These are phyloP conservation scores for Lepus timidus DNA, from an alignment of 2,113 vertebrate genomes.

Conservation along the genomic window DNA sequence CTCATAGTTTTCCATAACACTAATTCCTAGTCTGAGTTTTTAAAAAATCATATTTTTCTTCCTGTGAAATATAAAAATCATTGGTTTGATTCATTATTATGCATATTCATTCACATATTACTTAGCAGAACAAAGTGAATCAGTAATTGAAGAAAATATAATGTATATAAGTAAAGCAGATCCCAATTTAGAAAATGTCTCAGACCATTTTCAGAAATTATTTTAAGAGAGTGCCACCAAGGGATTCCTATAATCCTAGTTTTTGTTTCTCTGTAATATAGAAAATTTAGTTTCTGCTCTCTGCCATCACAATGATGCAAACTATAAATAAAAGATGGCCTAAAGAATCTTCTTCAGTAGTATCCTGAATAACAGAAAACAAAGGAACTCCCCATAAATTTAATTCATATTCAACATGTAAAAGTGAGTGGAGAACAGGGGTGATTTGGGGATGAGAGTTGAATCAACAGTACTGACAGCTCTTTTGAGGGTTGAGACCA, in stretches of 20 bases:
- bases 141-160: background rate
- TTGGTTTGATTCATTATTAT: background rate
- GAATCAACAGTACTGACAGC: background rate
- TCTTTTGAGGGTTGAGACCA: too few relatives aligned
- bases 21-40: background rate
- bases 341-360: background rate
- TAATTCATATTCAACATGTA: background rate
- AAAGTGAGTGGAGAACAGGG: background rate
- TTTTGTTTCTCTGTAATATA: background rate
- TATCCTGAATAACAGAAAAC: background rate
- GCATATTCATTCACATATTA: background rate
- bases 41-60: background rate
- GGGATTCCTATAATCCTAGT: background rate
- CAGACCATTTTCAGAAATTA: background rate
- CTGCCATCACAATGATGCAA: background rate
- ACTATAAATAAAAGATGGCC: background rate
- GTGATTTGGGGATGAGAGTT: background rate
- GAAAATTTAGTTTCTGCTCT: background rate
- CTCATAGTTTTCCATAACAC: background rate
- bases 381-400: background rate
- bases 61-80: background rate
- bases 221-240: background rate
- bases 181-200: background rate
- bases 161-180: background rate
- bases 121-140: background rate